Conservation (phyloP, 2,797 vertebrate species). For the Pipistrellus kuhlii region DNA sequence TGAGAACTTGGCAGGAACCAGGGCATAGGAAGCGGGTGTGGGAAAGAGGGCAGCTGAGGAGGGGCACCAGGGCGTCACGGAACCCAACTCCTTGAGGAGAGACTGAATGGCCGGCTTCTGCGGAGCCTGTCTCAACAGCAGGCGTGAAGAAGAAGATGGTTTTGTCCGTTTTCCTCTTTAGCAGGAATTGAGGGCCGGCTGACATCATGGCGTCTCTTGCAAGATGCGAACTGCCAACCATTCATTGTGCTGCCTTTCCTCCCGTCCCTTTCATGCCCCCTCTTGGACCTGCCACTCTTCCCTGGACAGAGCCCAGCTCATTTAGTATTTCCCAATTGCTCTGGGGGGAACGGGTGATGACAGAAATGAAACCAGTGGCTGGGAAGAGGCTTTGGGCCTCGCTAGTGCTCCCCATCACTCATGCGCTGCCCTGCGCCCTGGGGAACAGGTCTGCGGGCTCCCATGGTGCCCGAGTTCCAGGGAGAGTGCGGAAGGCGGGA, state of each 20-base stretch:
- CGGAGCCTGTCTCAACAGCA: neutral
- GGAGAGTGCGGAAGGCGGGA: neutral
- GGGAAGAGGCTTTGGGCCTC: neutral
- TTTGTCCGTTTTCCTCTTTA: neutral
- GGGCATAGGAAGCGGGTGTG: neutral
- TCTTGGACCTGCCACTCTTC: neutral
- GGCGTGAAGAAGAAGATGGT: neutral
- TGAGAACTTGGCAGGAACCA: no score
- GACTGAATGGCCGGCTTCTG: neutral
- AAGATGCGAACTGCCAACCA: neutral
- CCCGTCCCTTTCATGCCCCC: neutral
- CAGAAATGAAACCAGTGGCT: neutral
- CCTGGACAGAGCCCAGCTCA: neutral
- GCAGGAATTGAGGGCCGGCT: no score
- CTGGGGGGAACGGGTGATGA: neutral
- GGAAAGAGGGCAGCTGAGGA: neutral
- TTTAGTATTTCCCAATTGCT: neutral
- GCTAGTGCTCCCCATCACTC: neutral
- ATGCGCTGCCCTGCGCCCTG: neutral
- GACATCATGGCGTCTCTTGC: rapidly evolving
- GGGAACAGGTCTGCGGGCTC: neutral
- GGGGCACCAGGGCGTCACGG: neutral
- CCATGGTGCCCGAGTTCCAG: neutral
- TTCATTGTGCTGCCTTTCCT: neutral
- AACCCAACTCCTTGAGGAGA: neutral